Evolutionary conservation across 2,888 invertebrate species (phyloP).

Genomic region (Tetragnatha montana): DNA sequence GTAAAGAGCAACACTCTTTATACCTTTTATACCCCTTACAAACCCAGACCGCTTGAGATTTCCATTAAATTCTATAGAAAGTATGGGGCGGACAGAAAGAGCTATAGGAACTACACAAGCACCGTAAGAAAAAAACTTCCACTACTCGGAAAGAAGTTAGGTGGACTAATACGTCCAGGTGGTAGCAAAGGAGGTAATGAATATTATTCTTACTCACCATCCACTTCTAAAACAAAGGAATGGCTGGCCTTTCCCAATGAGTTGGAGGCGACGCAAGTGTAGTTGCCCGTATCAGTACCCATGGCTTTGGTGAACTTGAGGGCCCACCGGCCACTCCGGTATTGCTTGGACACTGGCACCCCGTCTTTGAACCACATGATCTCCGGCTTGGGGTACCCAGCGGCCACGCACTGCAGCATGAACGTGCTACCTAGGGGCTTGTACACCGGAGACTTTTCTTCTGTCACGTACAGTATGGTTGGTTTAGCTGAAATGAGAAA

Average conservation of each 20-base stretch:
- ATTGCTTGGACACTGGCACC: conserved; percentile 15
- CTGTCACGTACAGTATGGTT: conserved; percentile 42
- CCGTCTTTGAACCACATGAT: conserved; percentile 66
- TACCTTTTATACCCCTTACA: too few relatives aligned
- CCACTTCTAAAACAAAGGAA: conserved; percentile 75
- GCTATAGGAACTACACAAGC: too few relatives aligned
- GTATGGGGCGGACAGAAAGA: too few relatives aligned
- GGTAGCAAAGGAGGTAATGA: too few relatives aligned
- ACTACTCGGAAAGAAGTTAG: too few relatives aligned
- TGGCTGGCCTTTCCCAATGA: conserved; percentile 48
- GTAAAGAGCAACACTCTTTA: too few relatives aligned
- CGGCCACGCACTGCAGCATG: conserved; percentile 58
- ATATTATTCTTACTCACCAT: conserved; percentile 23
- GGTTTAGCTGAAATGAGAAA: conserved; percentile 44
- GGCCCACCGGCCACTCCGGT: conserved; percentile 73
- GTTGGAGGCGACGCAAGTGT: conserved; percentile 57
- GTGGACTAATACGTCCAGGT: too few relatives aligned
- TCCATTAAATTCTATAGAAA: too few relatives aligned
- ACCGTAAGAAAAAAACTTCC: too few relatives aligned
- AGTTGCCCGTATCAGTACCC: conserved; percentile 79
- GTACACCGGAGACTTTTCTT: conserved; percentile 35
- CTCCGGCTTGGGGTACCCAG: conserved; percentile 51
- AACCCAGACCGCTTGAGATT: too few relatives aligned
- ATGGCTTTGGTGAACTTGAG: conserved; percentile 80
- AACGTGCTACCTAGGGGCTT: conserved; percentile 41